A percentile compares a stretch with the other conserved stretches of the same genome.
Evolutionary conservation across 2,113 vertebrate genomes (phyloP).

Genomic region (Oncorhynchus clarkii): DNA sequence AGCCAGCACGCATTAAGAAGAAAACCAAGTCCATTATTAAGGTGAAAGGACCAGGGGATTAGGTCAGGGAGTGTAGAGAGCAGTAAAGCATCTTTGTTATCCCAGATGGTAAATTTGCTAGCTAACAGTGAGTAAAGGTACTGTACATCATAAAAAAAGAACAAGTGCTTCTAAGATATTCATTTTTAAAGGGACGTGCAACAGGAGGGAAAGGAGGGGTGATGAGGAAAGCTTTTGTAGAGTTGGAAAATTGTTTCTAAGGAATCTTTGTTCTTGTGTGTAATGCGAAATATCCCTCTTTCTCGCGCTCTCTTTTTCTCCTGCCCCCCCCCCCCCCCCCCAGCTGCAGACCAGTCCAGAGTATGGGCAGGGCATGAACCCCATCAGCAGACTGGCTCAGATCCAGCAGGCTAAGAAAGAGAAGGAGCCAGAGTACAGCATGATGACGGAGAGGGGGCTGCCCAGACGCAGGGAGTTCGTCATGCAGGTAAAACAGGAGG

Average conservation of each 20-base stretch:
- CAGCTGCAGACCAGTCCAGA: constrained; percentile 93
- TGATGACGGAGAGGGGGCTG: constrained; percentile 91
- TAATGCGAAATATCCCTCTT: too few relatives aligned
- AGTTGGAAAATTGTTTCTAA: too few relatives aligned
- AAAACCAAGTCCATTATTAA: constrained; percentile 97
- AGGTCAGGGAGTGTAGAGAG: not conserved
- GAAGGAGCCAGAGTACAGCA: constrained; percentile 92
- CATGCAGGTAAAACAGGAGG: constrained; percentile 85
- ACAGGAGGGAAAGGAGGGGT: too few relatives aligned
- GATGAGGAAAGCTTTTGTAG: too few relatives aligned
- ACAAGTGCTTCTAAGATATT: too few relatives aligned
- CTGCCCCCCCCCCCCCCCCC: constrained; percentile 8
- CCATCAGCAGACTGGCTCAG: constrained; percentile 96
- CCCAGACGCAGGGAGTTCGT: constrained; percentile 94
- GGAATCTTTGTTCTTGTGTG: too few relatives aligned
- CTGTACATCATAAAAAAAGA: too few relatives aligned
- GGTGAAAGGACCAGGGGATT: constrained; percentile 67
- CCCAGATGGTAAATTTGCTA: too few relatives aligned
- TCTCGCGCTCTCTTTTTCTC: not conserved
- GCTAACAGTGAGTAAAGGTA: too few relatives aligned
- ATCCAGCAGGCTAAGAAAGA: constrained; percentile 99
- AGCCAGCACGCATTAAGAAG: constrained; percentile 96
- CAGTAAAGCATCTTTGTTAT: too few relatives aligned
- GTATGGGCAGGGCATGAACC: constrained; percentile 96
- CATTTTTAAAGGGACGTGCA: too few relatives aligned